Conservation (phyloP, 2,797 vertebrate genomes). For the Jordanella pulchra region DNA sequence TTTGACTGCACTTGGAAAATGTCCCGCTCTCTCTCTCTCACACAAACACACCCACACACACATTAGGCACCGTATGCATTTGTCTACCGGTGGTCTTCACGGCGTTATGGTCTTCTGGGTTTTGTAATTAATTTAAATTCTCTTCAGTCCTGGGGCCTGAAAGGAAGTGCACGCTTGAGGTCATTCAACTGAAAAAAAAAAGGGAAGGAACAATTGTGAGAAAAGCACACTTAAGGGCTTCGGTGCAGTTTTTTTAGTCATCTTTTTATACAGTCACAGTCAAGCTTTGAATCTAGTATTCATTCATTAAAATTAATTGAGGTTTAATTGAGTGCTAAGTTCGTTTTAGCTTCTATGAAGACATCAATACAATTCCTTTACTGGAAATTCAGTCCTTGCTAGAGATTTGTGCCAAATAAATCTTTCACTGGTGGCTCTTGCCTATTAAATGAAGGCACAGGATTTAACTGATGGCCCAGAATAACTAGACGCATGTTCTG, state of each 20-base stretch:
- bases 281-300: neutral
- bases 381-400: neutral
- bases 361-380: constrained; percentile 3
- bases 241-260: neutral
- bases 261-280: neutral
- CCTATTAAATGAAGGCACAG: constrained; percentile 3
- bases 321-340: constrained; percentile 8
- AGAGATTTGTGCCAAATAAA: neutral
- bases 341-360: neutral
- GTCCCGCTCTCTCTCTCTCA: neutral
- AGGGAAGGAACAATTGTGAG: constrained; percentile 23
- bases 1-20: constrained; percentile 39
- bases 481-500: constrained; percentile 19
- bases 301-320: neutral
- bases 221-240: constrained; percentile 14
- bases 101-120: constrained; percentile 47
- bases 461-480: constrained; percentile 22
- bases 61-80: constrained; percentile 30
- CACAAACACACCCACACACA: constrained; percentile 1
- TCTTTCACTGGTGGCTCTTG: neutral
- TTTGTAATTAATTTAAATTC: constrained; percentile 63
- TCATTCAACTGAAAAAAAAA: constrained; percentile 33
- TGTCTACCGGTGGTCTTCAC: constrained; percentile 47
- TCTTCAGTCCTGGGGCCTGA: constrained; percentile 40
- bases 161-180: constrained; percentile 31